Evolutionary conservation across 2,888 invertebrate species (phyloP), one percentile per base, ranked within the genome.

Genomic region (Pseudoips prasinana): DNA sequence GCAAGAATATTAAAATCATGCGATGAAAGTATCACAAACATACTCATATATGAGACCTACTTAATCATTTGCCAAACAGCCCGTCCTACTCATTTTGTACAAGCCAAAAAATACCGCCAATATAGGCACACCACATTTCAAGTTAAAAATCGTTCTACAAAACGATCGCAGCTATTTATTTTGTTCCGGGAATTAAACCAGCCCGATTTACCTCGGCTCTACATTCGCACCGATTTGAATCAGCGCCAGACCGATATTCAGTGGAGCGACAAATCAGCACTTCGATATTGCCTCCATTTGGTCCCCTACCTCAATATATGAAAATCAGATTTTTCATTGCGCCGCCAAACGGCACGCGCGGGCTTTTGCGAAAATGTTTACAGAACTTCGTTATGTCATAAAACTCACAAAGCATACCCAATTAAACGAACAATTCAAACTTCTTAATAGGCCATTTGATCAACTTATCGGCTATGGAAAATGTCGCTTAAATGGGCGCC

Each of bases 251-350:
- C 75, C 83, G 77, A 85, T 83, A 84, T 81, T 72, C 84, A 82
- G 64, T 63, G 75, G 70, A 79, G 84, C 85, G 86, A 81, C 81
- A 86, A 87, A 87, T 86, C 86, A 83, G 83, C 80, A 86, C 80
- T 83, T 74, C 84, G 77, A 84, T 85, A 86, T 86, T 86, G 82
- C 84, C 86, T 85, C 83, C 79, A 85, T 85, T 85, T 84, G 79
- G 76, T 72, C 67, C 77, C 71, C 68, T 73, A 74, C 75, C 72
- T 80, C 79, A 76, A 80, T 79, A 81, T 77, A 80, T 76, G 74
- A 73, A 80, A 83, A 82, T 80, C 65, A 46, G 73, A 81, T 83
- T 84, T 82, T 82, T 80, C 73, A 76, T 76, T 70, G 73, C 72
- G 53, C 53, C 35, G 47, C 51, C 37, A 46, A 58, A 39, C 47